These are phyloP conservation scores for Athene noctua DNA, from an alignment of 2,113 vertebrate species.

Conservation along the genomic window DNA sequence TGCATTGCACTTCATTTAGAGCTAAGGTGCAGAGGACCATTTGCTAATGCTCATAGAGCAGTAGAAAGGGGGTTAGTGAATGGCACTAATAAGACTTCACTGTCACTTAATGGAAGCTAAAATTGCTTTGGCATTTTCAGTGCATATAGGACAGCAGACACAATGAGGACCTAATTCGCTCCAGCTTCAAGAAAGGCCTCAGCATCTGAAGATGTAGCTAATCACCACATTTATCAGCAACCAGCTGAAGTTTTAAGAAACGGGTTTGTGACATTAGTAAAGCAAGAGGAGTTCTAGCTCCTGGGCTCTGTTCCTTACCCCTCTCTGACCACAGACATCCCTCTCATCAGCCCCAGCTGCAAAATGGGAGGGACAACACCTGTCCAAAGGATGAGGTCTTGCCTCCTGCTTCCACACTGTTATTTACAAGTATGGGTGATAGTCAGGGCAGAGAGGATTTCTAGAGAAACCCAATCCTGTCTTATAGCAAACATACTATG, in stretches of 20 bases:
- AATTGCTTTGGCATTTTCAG: not conserved
- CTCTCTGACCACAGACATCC: rapidly evolving
- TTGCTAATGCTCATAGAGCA: not conserved
- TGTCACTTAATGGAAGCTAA: not conserved
- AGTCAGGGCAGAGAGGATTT: not conserved
- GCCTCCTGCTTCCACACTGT: not conserved
- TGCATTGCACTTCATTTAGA: not conserved
- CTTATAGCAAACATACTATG: not conserved
- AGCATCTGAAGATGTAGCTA: not conserved
- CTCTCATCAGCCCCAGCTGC: not conserved
- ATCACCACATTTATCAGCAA: not conserved
- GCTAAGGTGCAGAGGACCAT: not conserved
- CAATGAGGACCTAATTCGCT: not conserved
- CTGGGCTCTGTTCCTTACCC: not conserved
- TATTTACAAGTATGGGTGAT: not conserved
- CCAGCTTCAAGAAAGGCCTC: not conserved
- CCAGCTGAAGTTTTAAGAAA: not conserved
- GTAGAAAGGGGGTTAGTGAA: not conserved
- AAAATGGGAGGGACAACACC: not conserved
- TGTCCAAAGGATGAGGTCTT: not conserved
- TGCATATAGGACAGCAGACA: not conserved
- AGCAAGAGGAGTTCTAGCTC: not conserved
- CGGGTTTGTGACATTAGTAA: not conserved
- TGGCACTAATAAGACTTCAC: not conserved
- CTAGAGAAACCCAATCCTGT: not conserved